Base-by-base conservation (phyloP, 2,113 vertebrate species). In the Rutilus rutilus region DNA sequence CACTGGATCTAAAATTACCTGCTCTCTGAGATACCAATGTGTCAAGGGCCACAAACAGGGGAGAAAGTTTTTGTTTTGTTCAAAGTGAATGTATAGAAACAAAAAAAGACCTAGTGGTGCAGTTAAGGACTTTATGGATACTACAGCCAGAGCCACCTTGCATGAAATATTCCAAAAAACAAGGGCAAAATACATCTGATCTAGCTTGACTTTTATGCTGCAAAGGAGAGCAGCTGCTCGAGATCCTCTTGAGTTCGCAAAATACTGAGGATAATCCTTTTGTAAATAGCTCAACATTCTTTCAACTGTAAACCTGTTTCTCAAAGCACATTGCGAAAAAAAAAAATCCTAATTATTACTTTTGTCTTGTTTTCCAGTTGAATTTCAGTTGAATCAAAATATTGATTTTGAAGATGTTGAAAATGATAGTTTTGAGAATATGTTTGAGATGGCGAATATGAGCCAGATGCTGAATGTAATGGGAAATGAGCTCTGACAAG, bases 181-280 rank as follows among this genome's bases (percentile, higher is more conserved):
- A 81, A 50, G 25, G 7, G 39, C 36, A 42, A 79, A 79, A 79
- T 75, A 79, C 36, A 42, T 79, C 78, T 62, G 42, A 12, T 15
- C n/a, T 50, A 42, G 33, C n/a, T 15, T 45, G 30, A 79, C 78
- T 62, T 79, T 60, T 36, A 45, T 62, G 12, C 45, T 39, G 78
- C 78, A 60, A 62, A 62, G 3, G 1, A 62, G 19, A 78, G 33
- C 27, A 59, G 30, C 30, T 75, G 54, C 36, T 78, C 5, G 39
- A 57, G 23, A 89, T 71, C 71, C 88, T 88, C 88, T 21, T 14
- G 84, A 85, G 90, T 90, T 84, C 89, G 76, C 36, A 67, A 62
- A 42, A 50, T 64, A 88, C 85, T 87, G 81, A 87, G 87, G 78
- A 82, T 86, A 87, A 90, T 92, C 80, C 90, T 59, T 74, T 83